These are phyloP conservation scores for Macrocentrus cingulum DNA, from an alignment of 1,140 invertebrate genomes.

Conservation along the genomic window DNA sequence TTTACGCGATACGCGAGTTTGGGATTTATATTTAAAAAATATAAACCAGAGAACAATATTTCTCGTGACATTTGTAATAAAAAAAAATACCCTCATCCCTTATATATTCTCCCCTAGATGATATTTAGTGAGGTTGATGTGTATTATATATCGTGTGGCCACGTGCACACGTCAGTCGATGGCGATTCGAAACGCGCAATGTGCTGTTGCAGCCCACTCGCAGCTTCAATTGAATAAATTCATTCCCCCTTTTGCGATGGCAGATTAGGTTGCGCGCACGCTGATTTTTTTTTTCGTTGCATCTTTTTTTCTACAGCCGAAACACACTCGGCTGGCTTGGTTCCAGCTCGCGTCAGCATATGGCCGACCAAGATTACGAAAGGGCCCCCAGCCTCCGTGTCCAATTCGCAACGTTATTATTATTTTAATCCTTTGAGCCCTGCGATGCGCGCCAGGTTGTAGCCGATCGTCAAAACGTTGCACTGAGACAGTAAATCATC, in stretches of 20 bases:
- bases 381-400: conserved; percentile 38
- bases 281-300: conserved; percentile 39
- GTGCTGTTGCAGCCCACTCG: conserved; percentile 11
- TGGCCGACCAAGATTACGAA: conserved; percentile 36
- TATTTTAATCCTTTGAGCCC: conserved; percentile 48
- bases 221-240: conserved; percentile 50
- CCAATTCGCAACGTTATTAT: conserved; percentile 53
- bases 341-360: conserved; percentile 39
- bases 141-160: conserved; percentile 3
- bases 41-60: background rate
- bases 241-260: conserved; percentile 39
- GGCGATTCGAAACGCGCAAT: conserved; percentile 22
- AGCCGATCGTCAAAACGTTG: too few species aligned
- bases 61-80: too few species aligned
- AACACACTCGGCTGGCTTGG: conserved; percentile 42
- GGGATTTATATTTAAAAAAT: too few species aligned
- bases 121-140: too few species aligned
- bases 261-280: conserved; percentile 45
- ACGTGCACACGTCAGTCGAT: conserved; percentile 14
- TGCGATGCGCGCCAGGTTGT: conserved; percentile 19
- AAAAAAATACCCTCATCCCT: too few species aligned
- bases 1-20: too few species aligned
- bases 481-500: too few species aligned
- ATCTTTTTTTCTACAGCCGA: background rate
- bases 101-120: too few species aligned